A percentile compares a stretch with the other conserved stretches of the same genome.
phyloP scores from a whole-genome alignment of 2,113 vertebrate genomes.

The Hippocampus guttulatus region DNA sequence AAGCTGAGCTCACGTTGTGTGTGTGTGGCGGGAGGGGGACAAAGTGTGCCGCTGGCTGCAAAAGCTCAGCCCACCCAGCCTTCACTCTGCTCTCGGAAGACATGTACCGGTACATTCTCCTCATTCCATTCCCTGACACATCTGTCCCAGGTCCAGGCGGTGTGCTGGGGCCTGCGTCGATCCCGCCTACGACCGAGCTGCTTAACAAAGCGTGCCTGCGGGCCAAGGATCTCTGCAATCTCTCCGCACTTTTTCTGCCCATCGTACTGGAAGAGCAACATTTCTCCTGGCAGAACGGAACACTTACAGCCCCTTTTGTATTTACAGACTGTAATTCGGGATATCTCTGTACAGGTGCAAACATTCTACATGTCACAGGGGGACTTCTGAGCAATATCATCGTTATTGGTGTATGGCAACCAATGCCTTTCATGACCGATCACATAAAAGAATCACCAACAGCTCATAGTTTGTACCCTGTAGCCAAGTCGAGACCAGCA shows the following conservation, averaged over 20 bases:
- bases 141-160: conserved; percentile 64
- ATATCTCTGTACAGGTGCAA: background rate
- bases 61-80: conserved; percentile 35
- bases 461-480: too few species aligned
- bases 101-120: conserved; percentile 63
- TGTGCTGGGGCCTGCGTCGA: conserved; percentile 35
- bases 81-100: conserved; percentile 56
- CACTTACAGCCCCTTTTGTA: conserved; percentile 1
- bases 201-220: conserved; percentile 44
- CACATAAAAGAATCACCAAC: too few species aligned
- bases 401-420: too few species aligned
- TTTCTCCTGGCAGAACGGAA: background rate
- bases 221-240: conserved; percentile 31
- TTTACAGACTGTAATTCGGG: background rate
- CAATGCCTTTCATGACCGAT: too few species aligned
- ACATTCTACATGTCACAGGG: too few species aligned
- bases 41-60: conserved; percentile 13
- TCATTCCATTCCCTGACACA: conserved; percentile 73
- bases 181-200: conserved; percentile 37
- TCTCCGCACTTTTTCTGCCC: background rate
- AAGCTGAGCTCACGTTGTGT: background rate
- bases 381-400: too few species aligned
- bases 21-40: conserved; percentile 18
- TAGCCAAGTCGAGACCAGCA: too few species aligned
- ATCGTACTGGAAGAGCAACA: background rate